phyloP scores from a whole-genome alignment of 2,113 vertebrate species.

The Amazona guildingii region DNA sequence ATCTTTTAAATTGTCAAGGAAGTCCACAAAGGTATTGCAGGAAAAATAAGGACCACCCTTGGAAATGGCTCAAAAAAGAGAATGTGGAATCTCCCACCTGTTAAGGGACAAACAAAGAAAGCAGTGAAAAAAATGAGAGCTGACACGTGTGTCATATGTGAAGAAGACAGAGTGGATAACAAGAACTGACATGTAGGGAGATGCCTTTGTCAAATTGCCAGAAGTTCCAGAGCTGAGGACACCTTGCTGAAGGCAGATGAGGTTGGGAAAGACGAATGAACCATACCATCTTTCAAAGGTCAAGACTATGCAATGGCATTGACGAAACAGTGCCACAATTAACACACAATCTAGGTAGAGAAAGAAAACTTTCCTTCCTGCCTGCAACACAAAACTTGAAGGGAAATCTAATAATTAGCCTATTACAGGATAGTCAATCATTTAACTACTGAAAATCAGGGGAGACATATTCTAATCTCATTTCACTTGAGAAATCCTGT shows the following conservation, averaged over 20 bases:
- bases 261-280: neutral
- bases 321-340: neutral
- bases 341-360: neutral
- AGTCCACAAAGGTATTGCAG: neutral
- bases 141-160: constrained; percentile 5
- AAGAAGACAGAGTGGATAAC: constrained; percentile 46
- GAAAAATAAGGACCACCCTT: neutral
- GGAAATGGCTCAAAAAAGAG: neutral
- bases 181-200: constrained; percentile 31
- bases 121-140: constrained; percentile 33
- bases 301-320: neutral
- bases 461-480: constrained; percentile 57
- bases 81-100: constrained; percentile 17
- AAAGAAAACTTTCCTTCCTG: neutral
- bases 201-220: constrained; percentile 32
- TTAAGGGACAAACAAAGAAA: constrained; percentile 22
- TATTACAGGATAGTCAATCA: constrained; percentile 53
- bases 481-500: constrained; percentile 51
- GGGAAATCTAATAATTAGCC: constrained; percentile 57
- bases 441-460: constrained; percentile 53
- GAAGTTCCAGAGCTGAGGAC: constrained; percentile 35
- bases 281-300: constrained; percentile 25
- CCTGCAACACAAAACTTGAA: constrained; percentile 28
- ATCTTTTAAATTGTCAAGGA: neutral
- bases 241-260: constrained; percentile 49